Base-by-base conservation (phyloP, 2,797 vertebrate species). In the Myotis pilosus region DNA sequence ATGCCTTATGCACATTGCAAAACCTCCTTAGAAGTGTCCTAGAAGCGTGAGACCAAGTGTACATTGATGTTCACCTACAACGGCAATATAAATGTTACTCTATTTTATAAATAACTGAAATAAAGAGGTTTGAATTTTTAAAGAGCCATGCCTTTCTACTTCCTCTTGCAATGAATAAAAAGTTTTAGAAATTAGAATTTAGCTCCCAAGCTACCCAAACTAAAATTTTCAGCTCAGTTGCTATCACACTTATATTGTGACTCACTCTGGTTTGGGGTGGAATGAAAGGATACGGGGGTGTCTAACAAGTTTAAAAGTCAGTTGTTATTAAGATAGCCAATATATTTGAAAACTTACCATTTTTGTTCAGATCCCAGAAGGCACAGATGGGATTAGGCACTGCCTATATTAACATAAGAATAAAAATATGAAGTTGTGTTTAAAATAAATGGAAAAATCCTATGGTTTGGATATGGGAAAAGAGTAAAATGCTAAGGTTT, bases 311-410 rank as follows among this genome's bases (percentile, higher is more conserved):
- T 96, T 88, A 89, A 91, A 91, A 96, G 87, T 89, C 74, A 91
- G 44, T 55, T 94, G 84, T 93, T 93, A 17, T 91, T 79, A 97
- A 94, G 95, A 3, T 62, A 95, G 90, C 47, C 11, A 80, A 4
- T 79, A 94, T 97, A 94, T 97, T 96, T 97, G 95, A 91, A 95
- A 97, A 98, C 99, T 98, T 98, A 99, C 99, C 91, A 69, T 99
- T 99, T 97, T 99, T 98, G 86, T 89, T 98, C 98, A 99, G 99
- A 98, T 99, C 99, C 99, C 99, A 99, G 98, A 99, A 99, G 96
- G 99, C 98, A 94, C 99, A 99, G 41, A 98, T 97, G 20, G 98
- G 98, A 28, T 95, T 98, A 92, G 95, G 94, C 8, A 97, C 94
- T 22, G 96, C 95, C 99, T 99, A 96, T 90, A 92, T 96, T 95